phyloP scores from a whole-genome alignment of 2,888 invertebrate species.

The Mimachlamys varia region DNA sequence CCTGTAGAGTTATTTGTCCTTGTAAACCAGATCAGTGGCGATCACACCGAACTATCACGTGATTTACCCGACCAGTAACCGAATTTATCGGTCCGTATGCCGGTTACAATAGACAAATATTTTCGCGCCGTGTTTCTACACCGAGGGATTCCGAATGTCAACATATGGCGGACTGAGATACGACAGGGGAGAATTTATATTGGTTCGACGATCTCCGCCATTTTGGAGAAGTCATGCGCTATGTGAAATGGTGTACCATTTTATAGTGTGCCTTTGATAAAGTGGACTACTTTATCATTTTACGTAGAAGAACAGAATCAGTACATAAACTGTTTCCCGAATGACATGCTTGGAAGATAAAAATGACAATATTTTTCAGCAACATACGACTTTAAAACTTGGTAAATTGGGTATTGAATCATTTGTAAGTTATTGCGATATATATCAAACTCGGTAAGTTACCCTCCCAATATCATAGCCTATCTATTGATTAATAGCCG shows the following conservation, averaged over 20 bases:
- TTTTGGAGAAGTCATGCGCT: not conserved
- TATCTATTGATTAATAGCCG: not conserved
- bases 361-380: no score
- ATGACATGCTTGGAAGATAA: no score
- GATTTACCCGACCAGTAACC: slow-evolving; percentile 1
- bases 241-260: not conserved
- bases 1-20: not conserved
- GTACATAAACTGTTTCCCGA: no score
- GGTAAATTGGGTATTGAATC: no score
- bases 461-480: not conserved
- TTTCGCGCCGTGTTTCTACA: not conserved
- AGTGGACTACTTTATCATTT: not conserved
- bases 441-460: no score
- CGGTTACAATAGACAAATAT: not conserved
- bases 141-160: not conserved
- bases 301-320: not conserved
- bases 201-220: not conserved
- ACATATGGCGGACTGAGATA: slow-evolving; percentile 13
- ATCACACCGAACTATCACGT: not conserved
- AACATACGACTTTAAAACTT: no score
- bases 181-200: not conserved
- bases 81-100: not conserved
- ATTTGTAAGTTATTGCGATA: no score
- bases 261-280: not conserved
- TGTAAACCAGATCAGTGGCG: not conserved